Conservation (phyloP, 2,113 vertebrate species). For the Rhizomys pruinosus region DNA sequence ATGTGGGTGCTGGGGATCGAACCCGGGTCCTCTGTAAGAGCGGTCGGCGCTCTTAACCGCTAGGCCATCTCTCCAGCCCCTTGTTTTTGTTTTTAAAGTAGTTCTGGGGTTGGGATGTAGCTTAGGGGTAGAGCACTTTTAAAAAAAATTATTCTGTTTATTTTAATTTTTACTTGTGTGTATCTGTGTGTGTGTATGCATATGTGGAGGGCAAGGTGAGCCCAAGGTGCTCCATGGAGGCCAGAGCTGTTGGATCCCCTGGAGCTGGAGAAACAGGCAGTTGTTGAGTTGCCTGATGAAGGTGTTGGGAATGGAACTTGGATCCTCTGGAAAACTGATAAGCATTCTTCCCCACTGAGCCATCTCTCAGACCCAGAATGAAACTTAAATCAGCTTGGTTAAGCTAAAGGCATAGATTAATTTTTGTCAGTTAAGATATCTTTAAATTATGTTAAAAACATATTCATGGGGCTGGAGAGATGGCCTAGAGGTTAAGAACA, state of each 20-base stretch:
- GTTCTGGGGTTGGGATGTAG: background rate
- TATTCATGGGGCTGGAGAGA: too few relatives aligned
- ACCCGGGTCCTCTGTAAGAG: too few relatives aligned
- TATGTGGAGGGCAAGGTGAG: too few relatives aligned
- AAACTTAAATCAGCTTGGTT: constrained; percentile 73
- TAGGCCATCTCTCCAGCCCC: too few relatives aligned
- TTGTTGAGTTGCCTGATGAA: background rate
- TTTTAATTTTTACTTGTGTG: background rate
- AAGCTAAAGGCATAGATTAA: constrained; percentile 68
- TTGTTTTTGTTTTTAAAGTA: too few relatives aligned
- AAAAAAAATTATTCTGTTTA: too few relatives aligned
- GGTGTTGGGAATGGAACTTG: background rate
- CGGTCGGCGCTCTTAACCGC: too few relatives aligned
- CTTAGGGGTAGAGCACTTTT: background rate
- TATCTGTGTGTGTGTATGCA: background rate
- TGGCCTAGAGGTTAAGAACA: too few relatives aligned
- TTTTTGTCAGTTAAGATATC: constrained; percentile 48
- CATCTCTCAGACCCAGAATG: background rate
- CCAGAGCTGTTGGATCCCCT: background rate
- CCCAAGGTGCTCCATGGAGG: background rate
- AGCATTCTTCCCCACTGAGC: background rate
- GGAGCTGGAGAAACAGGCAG: too few relatives aligned
- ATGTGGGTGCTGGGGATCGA: too few relatives aligned
- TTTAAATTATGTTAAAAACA: too few relatives aligned
- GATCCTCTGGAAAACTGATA: background rate